phyloP scores from a whole-genome alignment of 2,797 vertebrate species.

The Coracias cyanogaster region DNA sequence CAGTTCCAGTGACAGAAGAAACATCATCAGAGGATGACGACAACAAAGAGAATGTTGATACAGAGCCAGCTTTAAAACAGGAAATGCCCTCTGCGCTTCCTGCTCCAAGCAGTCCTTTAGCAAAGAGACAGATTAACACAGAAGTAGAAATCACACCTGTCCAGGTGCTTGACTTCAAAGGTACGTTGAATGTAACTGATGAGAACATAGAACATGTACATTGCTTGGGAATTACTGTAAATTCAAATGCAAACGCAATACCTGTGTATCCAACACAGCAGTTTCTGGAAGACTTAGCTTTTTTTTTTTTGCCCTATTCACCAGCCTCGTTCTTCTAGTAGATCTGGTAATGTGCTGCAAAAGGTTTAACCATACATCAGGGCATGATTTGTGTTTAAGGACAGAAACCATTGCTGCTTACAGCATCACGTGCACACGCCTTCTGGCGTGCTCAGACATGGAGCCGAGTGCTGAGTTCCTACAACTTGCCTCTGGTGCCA shows the following conservation, averaged over 20 bases:
- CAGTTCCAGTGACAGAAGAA: constrained; percentile 68
- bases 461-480: not conserved
- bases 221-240: not conserved
- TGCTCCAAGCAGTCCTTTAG: constrained; percentile 82
- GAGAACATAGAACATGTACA: not conserved
- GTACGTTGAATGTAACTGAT: constrained; percentile 67
- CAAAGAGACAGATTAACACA: constrained; percentile 74
- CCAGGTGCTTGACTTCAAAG: constrained; percentile 72
- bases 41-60: constrained; percentile 87
- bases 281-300: not conserved
- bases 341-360: not conserved
- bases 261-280: not conserved
- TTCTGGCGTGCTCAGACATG: not conserved
- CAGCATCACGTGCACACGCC: rapidly evolving
- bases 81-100: constrained; percentile 81
- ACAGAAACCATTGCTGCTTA: not conserved
- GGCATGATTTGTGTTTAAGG: not conserved
- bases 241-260: not conserved
- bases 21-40: constrained; percentile 66
- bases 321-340: not conserved
- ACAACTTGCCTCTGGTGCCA: not conserved
- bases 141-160: constrained; percentile 77
- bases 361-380: not conserved
- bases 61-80: constrained; percentile 56
- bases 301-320: not conserved